Evolutionary conservation across 2,888 invertebrate species (phyloP), one percentile per base, ranked within the genome.

Genomic region (Hybos culiciformis): DNA sequence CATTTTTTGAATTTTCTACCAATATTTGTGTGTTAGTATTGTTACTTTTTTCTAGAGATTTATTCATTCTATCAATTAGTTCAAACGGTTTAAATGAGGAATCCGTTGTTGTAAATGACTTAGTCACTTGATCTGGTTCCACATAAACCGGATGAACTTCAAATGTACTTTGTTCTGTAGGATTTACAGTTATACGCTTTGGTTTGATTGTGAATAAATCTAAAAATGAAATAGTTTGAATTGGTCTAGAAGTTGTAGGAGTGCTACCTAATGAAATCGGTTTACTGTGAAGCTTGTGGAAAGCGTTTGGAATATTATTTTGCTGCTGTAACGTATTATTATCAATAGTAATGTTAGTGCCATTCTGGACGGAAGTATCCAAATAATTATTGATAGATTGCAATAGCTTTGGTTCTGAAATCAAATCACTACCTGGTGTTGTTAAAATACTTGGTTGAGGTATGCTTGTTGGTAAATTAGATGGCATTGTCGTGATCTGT

Each of bases 351-450:
- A 42, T 47, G 21, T 41, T 42, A 48, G 48, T 46, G 48, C 48
- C 48, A 48, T 48, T 51, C 51, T 50, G 52, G 50, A 50, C 52
- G 51, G 51, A 51, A 51, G 52, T 52, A 53, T 50, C 50, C 50
- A 53, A 53, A 48, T 48, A 50, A 44, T 48, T 46, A 50, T 44
- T 48, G 37, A 46, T 49, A 48, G 51, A 47, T 50, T 50, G 44
- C 48, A 50, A 48, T 48, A 51, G 45, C 47, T 50, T 49, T 50
- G 50, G 52, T 39, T 41, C 37, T 41, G 53, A 50, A 46, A 52
- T 44, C 36, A 52, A 48, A 43, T 50, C 48, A 51, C 53, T 53
- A 50, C 53, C 52, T 17, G 50, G 51, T 47, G 54, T 53, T 48
- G 52, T 51, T 19, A 39, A 42, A 21, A 38, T 37, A 44, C 43